phyloP scores from a whole-genome alignment of 2,797 vertebrate species.

The Tadarida brasiliensis region DNA sequence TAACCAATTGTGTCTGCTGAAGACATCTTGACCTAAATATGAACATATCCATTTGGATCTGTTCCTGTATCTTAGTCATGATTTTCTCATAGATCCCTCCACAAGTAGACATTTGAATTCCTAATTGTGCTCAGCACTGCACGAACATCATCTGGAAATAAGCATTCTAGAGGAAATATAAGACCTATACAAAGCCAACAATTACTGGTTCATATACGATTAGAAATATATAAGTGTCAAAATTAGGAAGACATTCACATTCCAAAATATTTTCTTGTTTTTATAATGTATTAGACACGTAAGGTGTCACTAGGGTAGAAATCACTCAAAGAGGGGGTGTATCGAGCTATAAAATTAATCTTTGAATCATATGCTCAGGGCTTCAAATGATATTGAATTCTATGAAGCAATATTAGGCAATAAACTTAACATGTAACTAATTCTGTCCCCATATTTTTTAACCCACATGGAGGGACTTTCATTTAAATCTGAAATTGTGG shows the following conservation, averaged over 20 bases:
- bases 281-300: background rate
- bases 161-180: background rate
- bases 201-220: background rate
- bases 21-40: constrained; percentile 50
- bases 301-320: background rate
- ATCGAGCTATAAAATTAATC: constrained; percentile 11
- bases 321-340: background rate
- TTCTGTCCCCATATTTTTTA: background rate
- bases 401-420: background rate
- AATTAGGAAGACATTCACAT: constrained; percentile 14
- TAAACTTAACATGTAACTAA: background rate
- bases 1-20: constrained; percentile 64
- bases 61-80: background rate
- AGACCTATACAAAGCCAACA: background rate
- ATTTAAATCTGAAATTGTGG: constrained; percentile 1
- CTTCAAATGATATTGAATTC: background rate
- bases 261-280: background rate
- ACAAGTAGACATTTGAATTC: background rate
- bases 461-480: background rate
- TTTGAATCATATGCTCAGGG: background rate
- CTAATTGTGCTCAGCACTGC: background rate
- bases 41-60: constrained; percentile 39
- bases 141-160: background rate
- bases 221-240: background rate
- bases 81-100: background rate